phyloP scores from a whole-genome alignment of 2,797 vertebrate genomes.

The Hyperoplus lanceolatus region DNA sequence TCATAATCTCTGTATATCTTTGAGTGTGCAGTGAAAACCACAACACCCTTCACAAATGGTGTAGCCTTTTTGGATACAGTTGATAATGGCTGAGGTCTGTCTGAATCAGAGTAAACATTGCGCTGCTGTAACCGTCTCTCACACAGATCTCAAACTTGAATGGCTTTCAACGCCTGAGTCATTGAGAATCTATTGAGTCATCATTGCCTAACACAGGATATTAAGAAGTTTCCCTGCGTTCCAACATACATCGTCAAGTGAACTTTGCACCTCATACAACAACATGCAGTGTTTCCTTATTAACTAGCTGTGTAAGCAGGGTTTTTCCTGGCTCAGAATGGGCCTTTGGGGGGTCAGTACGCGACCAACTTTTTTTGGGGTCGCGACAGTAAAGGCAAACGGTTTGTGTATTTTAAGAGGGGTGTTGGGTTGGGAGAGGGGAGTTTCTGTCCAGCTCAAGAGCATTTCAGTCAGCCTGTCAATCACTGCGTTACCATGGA shows the following conservation, averaged over 20 bases:
- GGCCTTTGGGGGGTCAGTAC: too few species aligned
- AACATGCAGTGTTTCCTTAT: conserved; percentile 31
- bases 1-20: not conserved
- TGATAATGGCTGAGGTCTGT: not conserved
- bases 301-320: conserved; percentile 47
- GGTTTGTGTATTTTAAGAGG: too few species aligned
- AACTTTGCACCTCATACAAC: conserved; percentile 24
- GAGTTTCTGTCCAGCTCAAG: too few species aligned
- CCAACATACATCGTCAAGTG: not conserved
- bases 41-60: not conserved
- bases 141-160: conserved; percentile 31
- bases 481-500: too few species aligned
- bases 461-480: too few species aligned
- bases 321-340: too few species aligned
- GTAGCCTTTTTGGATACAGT: not conserved
- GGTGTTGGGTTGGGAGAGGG: too few species aligned
- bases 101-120: conserved; percentile 33
- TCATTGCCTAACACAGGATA: conserved; percentile 20
- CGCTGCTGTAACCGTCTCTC: conserved; percentile 8
- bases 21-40: conserved; percentile 1
- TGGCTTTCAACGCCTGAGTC: conserved; percentile 29
- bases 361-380: too few species aligned
- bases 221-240: conserved; percentile 14
- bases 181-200: conserved; percentile 43
- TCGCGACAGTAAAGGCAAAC: too few species aligned